These are phyloP conservation scores for Limnephilus rhombicus DNA, from an alignment of 2,888 invertebrate genomes.

Conservation along the genomic window DNA sequence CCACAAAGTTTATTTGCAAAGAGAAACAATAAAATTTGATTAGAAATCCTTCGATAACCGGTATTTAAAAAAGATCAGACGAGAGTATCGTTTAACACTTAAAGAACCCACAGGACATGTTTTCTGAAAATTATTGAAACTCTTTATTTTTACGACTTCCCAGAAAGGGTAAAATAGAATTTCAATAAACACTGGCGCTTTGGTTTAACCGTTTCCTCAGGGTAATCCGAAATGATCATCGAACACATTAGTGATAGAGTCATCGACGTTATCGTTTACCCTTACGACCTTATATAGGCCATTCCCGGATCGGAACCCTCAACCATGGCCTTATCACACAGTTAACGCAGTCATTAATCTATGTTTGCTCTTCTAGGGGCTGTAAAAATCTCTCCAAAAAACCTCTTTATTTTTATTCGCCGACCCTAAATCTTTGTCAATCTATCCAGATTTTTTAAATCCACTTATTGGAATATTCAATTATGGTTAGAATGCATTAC, in stretches of 20 bases:
- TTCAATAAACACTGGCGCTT: neutral
- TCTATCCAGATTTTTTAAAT: neutral
- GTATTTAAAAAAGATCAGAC: too few species aligned
- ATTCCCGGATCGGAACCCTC: neutral
- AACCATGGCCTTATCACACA: conserved; percentile 32
- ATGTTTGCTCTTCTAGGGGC: neutral
- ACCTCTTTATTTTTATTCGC: conserved; percentile 15
- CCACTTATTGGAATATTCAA: neutral
- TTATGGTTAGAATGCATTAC: neutral
- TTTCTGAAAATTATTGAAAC: neutral
- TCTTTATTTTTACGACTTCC: neutral
- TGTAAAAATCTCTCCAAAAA: neutral
- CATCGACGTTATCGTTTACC: conserved; percentile 23
- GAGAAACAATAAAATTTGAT: too few species aligned
- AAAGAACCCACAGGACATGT: neutral
- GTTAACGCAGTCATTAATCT: conserved; percentile 34
- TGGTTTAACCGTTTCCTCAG: conserved; percentile 9
- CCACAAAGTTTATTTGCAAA: too few species aligned
- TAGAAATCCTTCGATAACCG: too few species aligned
- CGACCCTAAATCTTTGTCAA: conserved; percentile 3
- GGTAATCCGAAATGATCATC: neutral
- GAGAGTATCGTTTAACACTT: too few species aligned
- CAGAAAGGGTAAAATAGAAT: neutral
- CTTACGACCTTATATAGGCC: conserved; percentile 20
- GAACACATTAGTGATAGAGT: conserved; percentile 19